Evolutionary conservation across 2,888 invertebrate genomes (phyloP).

Genomic region (Bellardia pandia): DNA sequence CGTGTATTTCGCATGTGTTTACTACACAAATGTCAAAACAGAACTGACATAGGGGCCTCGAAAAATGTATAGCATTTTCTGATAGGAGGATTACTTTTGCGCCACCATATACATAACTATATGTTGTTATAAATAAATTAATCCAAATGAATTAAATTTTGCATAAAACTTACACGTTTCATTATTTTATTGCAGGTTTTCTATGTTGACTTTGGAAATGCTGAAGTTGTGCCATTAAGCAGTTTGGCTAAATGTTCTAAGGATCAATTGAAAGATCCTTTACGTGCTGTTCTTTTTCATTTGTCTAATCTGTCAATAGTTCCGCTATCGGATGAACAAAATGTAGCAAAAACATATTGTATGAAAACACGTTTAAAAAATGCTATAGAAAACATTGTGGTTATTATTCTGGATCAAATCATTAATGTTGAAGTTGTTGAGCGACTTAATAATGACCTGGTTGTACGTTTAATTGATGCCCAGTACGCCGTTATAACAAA

Average conservation of each 20-base stretch:
- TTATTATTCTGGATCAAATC: slow-evolving; percentile 72
- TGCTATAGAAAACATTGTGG: slow-evolving; percentile 66
- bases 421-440: slow-evolving; percentile 70
- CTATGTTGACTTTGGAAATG: slow-evolving; percentile 75
- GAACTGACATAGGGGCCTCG: too few species aligned
- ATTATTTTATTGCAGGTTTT: slow-evolving; percentile 69
- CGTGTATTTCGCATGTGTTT: too few species aligned
- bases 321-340: slow-evolving; percentile 41
- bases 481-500: slow-evolving; percentile 67
- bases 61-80: too few species aligned
- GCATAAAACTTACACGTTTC: background rate
- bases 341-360: background rate
- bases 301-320: slow-evolving; percentile 61
- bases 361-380: slow-evolving; percentile 35
- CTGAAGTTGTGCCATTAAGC: slow-evolving; percentile 66
- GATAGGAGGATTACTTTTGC: too few species aligned
- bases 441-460: slow-evolving; percentile 55
- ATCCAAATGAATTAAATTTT: too few species aligned
- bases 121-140: too few species aligned
- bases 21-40: too few species aligned
- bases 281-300: slow-evolving; percentile 73
- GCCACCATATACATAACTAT: too few species aligned
- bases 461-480: slow-evolving; percentile 67
- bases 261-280: slow-evolving; percentile 58
- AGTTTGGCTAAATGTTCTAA: slow-evolving; percentile 66